Percentiles rank a stretch among this genome's conserved stretches.
phyloP scores from a whole-genome alignment of 2,113 vertebrate species.

The Chiloscyllium plagiosum region DNA sequence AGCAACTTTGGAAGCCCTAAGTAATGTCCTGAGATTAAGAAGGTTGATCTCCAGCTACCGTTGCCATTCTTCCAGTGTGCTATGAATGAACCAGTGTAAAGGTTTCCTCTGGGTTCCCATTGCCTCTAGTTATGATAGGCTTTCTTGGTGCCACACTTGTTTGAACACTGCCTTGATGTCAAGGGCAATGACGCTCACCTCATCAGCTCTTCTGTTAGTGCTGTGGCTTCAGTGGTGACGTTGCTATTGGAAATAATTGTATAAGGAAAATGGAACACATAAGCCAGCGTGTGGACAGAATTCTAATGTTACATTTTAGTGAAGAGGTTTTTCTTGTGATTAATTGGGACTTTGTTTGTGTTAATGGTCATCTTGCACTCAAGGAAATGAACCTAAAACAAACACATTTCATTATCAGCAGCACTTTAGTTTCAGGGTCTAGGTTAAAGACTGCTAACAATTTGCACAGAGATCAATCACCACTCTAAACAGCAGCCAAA shows the following conservation, averaged over 20 bases:
- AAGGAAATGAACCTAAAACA: neutral
- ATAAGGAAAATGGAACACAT: neutral
- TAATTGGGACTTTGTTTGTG: conserved; percentile 17
- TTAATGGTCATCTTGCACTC: neutral
- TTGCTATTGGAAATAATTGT: neutral
- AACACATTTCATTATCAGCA: neutral
- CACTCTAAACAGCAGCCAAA: neutral
- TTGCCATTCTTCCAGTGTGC: no score
- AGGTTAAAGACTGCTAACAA: neutral
- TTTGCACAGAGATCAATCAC: neutral
- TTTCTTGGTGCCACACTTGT: no score
- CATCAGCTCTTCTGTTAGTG: no score
- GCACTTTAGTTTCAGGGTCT: neutral
- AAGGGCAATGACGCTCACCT: no score
- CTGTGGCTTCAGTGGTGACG: neutral
- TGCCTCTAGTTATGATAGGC: no score
- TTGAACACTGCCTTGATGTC: no score
- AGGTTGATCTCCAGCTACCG: no score
- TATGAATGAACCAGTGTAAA: no score
- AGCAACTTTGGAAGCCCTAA: no score
- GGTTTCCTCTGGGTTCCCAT: no score
- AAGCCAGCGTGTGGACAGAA: no score
- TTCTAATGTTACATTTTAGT: neutral
- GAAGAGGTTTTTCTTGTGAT: neutral
- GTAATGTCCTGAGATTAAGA: no score